Base-by-base conservation (phyloP, 2,113 vertebrate species). In the Tragelaphus buxtoni region DNA sequence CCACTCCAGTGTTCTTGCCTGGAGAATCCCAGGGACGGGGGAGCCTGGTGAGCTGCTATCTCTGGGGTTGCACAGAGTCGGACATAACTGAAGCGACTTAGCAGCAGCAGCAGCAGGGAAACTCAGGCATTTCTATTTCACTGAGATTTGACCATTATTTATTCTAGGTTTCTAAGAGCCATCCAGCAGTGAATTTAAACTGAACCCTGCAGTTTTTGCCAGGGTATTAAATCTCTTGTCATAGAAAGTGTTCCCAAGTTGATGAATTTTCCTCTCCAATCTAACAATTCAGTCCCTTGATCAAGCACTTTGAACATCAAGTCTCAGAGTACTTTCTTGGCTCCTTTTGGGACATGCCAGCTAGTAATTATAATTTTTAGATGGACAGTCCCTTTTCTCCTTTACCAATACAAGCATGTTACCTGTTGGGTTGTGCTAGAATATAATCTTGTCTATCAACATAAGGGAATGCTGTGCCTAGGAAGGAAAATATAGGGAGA, bases 211-310 rank as follows among this genome's bases (percentile, higher is more conserved):
- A 13, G 32, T 87, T 26, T 22, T 72, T 51, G 8, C 56, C 42
- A 55, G 2, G 5, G 7, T 83, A 17, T 72, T 88, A 93, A 90
- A 63, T 84, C 11, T 55, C 49, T 88, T 42, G 7, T 95, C 76
- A 95, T 17, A 88, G 42, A 83, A 87, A 80, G 3, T 81, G 53
- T 90, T 12, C 6, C 51, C 16, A 55, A 47, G 17, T 87, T 49
- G 17, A 94, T 47, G 55, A 72, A 47, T 49, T 60, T 91, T 95
- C 26, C 39, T 86, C 53, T 74, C 20, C 63, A 94, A 8, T 13
- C 76, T 77, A 69, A 35, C 13, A 83, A 39, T 88, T 2, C 3
- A 91, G 42, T 26, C 51, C n/a, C 18, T 72, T 77, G 17, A 35
- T 60, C n/a, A 60, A 90, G 65, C 4, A 69, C 22, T 45, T 35